Conservation (phyloP, 2,888 invertebrate genomes). For the Mystacides longicornis region DNA sequence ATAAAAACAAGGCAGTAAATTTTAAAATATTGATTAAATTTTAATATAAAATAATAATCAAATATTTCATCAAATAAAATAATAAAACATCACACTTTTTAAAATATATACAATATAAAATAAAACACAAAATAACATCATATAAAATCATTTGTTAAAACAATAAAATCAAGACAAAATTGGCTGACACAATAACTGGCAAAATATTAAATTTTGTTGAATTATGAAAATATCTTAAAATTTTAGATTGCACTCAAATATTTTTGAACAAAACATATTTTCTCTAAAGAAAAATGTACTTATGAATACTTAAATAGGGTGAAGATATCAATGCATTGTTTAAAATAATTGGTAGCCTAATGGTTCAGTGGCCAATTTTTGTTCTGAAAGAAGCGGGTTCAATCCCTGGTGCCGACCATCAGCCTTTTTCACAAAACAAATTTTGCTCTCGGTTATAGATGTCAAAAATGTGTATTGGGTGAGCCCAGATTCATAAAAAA, state of each 20-base stretch:
- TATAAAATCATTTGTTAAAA: not conserved
- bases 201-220: conserved; percentile 7
- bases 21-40: conserved; percentile 13
- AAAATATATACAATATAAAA: not conserved
- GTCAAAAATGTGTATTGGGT: too few species aligned
- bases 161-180: not conserved
- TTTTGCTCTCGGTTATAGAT: too few species aligned
- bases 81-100: not conserved
- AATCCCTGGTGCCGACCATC: too few species aligned
- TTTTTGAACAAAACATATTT: not conserved
- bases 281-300: not conserved
- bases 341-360: too few species aligned
- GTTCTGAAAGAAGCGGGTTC: too few species aligned
- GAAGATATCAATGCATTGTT: too few species aligned
- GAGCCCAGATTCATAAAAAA: too few species aligned
- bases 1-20: conserved; percentile 21
- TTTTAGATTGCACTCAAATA: not conserved
- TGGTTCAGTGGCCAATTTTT: too few species aligned
- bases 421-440: too few species aligned
- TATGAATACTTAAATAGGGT: too few species aligned
- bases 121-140: not conserved
- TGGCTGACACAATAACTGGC: too few species aligned
- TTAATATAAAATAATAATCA: conserved; percentile 17
- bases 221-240: not conserved
- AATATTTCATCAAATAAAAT: not conserved